Base-by-base conservation (phyloP, 1,140 invertebrate genomes). In the Bactericera cockerelli region DNA sequence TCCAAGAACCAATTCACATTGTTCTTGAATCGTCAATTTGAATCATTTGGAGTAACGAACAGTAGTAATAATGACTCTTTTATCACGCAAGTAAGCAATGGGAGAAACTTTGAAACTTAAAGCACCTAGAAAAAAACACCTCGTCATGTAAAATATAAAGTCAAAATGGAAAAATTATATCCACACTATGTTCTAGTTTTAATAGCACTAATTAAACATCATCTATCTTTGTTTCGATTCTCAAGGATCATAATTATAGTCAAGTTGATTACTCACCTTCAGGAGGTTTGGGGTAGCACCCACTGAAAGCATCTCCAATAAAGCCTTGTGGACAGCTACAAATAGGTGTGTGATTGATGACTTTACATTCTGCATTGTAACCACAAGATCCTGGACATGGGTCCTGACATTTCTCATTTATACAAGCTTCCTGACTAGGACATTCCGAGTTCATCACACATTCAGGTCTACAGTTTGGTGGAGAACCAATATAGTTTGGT, bases 361-460 rank as follows among this genome's bases (percentile, higher is more conserved):
- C 75, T 63, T 62, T 69, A 65, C 80, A 82, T 6, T 71, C 64
- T 24, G 85, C 79, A 64, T 78, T 78, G 26, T 70, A 69, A 53
- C 84, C 85, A 71, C 85, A 87, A 16, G 82, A 79, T 36, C 83
- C 80, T 54, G 76, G 73, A 69, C 84, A 87, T 21, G 84, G 83
- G 68, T 86, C 79, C 67, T 75, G 72, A 69, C 84, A 87, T 70
- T 82, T 84, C 67, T 81, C 75, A 63, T 79, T 77, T 26, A 84
- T 79, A 69, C 83, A 90, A 36, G 84, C 81, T 67, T 80, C 73
- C 63, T 80, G 76, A 54, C 79, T 77, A 4, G 77, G 69, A 69
- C 87, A 90, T 68, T 89, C 84, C 8, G 78, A 75, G 66, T 87
- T 81, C 3, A 81, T 77, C 13, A 76, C 72, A 70, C 83, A 86